Evolutionary conservation across 2,888 invertebrate species (phyloP), one percentile per base, ranked within the genome.

Genomic region (Dolichopus griseipennis): DNA sequence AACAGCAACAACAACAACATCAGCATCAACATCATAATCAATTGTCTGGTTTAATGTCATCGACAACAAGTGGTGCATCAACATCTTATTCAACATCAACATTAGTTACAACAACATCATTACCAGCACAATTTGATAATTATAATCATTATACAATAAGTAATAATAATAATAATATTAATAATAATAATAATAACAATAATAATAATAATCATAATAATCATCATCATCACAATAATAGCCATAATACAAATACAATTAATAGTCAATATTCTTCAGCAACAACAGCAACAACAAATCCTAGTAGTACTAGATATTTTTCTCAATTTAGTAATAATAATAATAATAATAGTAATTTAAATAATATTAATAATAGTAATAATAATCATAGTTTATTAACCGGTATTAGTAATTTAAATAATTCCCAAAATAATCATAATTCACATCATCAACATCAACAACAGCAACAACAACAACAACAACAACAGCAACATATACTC

Each of bases 321-420:
- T 72, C 72, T 68, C 72, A 72, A 71, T 72, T 72, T 71, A 71
- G 74, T 71, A 70, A 71, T 71, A 66, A 67, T 69, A 64, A n/a
- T 34, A 33, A 64, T 9, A 33, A 37, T 64, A 63, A 62, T 64
- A 70, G 66, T 68, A 73, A 69, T 69, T 72, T 66, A 68, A 71
- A 66, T 69, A 71, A 68, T 41, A 72, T 67, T 67, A 71, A 66
- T 69, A 71, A 68, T 41, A 43, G 52, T 61, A 67, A 65, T 65
- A 62, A 43, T 65, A 67, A 43, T 33, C 21, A 41, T 22, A 37
- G 18, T 27, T 27, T 21, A 22, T 34, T 62, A 18, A 37, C 61
- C 22, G 66, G 62, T 68, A 64, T 52, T 61, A 61, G 18, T 70
- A 63, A 66, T 71, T 65, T 70, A 69, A 70, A 67, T 70, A 66